These are phyloP conservation scores for Poecilia wingei DNA, from an alignment of 2,797 vertebrate genomes.

Conservation along the genomic window DNA sequence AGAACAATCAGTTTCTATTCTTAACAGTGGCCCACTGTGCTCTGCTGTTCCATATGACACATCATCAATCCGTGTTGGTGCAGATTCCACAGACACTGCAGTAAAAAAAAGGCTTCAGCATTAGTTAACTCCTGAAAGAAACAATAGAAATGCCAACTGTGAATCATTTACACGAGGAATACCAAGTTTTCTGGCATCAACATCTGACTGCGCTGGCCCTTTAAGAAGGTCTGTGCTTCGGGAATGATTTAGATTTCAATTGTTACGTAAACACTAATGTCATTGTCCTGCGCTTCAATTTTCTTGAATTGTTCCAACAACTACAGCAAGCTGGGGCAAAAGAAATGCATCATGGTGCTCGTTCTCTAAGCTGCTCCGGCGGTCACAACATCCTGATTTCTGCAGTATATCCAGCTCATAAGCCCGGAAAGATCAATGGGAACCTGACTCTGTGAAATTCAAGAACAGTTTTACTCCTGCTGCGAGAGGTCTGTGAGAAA, in stretches of 20 bases:
- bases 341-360: not conserved
- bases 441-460: conserved; percentile 54
- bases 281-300: not conserved
- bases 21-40: not conserved
- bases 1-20: not conserved
- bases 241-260: not conserved
- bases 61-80: not conserved
- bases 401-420: conserved; percentile 15
- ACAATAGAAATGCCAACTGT: not conserved
- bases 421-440: conserved; percentile 52
- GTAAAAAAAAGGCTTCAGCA: not conserved
- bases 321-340: not conserved
- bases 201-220: not conserved
- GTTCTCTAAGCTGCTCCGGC: not conserved
- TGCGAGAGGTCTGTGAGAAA: conserved; percentile 55
- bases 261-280: not conserved
- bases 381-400: not conserved
- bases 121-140: not conserved
- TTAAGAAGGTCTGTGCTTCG: not conserved
- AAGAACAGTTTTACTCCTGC: conserved; percentile 48
- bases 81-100: not conserved
- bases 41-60: not conserved
- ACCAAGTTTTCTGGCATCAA: not conserved
- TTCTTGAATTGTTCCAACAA: not conserved
- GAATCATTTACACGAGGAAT: not conserved